Evolutionary conservation across 2,113 vertebrate species (phyloP), one percentile per base, ranked within the genome.

Genomic region (Poeciliopsis occidentalis): DNA sequence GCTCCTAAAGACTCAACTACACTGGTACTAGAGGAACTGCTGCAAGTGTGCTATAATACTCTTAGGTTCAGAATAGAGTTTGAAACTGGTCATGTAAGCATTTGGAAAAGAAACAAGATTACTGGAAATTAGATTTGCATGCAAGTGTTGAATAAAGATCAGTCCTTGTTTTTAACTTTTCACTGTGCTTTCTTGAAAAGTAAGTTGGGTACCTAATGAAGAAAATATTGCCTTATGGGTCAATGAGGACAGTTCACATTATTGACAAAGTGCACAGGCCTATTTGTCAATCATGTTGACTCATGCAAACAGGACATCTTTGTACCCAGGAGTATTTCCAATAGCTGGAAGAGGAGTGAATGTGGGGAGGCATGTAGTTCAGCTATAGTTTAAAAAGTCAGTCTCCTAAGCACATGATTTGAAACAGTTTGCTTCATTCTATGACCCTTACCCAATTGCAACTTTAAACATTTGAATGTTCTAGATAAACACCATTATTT

Each of bases 71-170:
- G 15, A 54, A 27, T 11, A 31, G 6, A 27, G 44, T 12, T 51
- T 27, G n/a, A 22, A 26, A 2, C 63, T 44, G 60, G 31, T 10
- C 24, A 30, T 15, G 17, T 32, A 7, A 24, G 34, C 12, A 62
- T 39, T 61, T 12, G 5, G 22, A 30, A 54, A 60, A 1, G 22
- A 60, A 22, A 4, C 65, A 41, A 10, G 69, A 66, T 34, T 15
- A 0, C 32, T 51, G 22, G 26, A 76, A 60, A 37, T 71, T 15
- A 22, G n/a, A 75, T 41, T n/a, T 79, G 22, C 19, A 78, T 82
- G 61, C 29, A 37, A 63, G 27, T 73, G 51, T 30, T 74, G 19
- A 88, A 88, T 89, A 89, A 85, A 61, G 54, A 2, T 71, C 6
- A 54, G 73, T 30, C 3, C 3, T 71, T 60, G 57, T 60, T 62